Conservation (phyloP, 30 jellyfish, hydroid and myxozoan genomes). For the Nemopilema nomurai region DNA sequence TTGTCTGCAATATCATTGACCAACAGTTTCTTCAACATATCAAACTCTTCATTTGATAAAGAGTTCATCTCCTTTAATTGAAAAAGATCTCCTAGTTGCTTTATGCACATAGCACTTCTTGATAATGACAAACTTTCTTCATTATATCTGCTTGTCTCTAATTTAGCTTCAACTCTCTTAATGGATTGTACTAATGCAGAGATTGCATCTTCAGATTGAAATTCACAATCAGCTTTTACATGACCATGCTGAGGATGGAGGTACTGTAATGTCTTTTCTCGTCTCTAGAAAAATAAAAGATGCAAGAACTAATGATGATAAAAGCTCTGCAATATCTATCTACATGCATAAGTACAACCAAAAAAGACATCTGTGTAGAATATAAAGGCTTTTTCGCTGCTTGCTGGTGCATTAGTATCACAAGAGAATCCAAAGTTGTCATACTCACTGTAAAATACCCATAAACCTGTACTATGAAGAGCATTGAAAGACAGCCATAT, state of each 20-base stretch:
- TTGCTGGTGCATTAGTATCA: no score
- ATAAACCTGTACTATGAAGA: constrained; percentile 21
- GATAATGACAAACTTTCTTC: background rate
- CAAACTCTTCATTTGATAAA: background rate
- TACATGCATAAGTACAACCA: no score
- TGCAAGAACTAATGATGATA: background rate
- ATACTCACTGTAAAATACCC: constrained; percentile 22
- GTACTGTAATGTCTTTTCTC: background rate
- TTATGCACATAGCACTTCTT: background rate
- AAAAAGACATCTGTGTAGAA: no score
- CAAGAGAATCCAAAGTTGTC: no score
- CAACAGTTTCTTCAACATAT: background rate
- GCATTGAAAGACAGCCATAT: constrained; percentile 7
- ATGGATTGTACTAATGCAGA: background rate
- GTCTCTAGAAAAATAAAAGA: background rate
- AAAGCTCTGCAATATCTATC: no score
- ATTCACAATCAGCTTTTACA: background rate
- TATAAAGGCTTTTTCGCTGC: no score
- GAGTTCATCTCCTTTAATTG: background rate
- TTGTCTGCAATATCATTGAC: background rate
- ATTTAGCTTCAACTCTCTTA: background rate
- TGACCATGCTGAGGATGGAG: background rate
- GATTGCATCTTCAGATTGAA: background rate
- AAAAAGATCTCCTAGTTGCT: background rate
- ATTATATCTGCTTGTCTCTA: background rate